Evolutionary conservation across 2,888 invertebrate genomes (phyloP).

Genomic region (Euspilapteryx auroguttella): DNA sequence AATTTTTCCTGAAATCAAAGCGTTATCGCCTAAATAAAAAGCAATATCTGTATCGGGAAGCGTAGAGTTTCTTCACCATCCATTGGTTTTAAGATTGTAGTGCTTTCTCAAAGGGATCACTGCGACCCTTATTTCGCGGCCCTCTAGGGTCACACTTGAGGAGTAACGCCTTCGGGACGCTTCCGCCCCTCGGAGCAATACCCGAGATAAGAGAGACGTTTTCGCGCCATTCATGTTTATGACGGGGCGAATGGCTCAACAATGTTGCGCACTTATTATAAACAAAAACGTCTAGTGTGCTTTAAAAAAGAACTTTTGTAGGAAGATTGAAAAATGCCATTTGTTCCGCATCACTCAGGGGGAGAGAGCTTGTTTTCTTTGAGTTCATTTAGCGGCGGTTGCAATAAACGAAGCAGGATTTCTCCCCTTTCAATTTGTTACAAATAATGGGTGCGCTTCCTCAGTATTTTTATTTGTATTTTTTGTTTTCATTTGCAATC

Average conservation of each 20-base stretch:
- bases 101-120: conserved; percentile 46
- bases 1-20: too few relatives aligned
- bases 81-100: conserved; percentile 51
- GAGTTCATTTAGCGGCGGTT: too few relatives aligned
- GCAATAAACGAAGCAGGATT: too few relatives aligned
- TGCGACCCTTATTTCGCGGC: conserved; percentile 48
- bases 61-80: conserved; percentile 53
- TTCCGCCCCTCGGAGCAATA: conserved; percentile 54
- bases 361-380: too few relatives aligned
- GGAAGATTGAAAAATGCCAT: conserved; percentile 19
- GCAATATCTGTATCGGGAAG: conserved; percentile 52
- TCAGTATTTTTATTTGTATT: not conserved
- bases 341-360: too few relatives aligned
- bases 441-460: not conserved
- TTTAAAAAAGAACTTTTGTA: conserved; percentile 15
- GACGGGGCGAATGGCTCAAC: conserved; percentile 52
- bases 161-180: conserved; percentile 41
- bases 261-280: conserved; percentile 55
- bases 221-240: conserved; percentile 61
- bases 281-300: conserved; percentile 37
- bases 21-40: conserved; percentile 40
- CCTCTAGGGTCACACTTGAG: conserved; percentile 56
- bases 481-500: too few relatives aligned
- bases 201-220: conserved; percentile 60
- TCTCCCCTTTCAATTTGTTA: conserved; percentile 1